A percentile compares a stretch with the other conserved stretches of the same genome.
phyloP scores from a whole-genome alignment of 2,113 vertebrate species.

The Asarcornis scutulata region DNA sequence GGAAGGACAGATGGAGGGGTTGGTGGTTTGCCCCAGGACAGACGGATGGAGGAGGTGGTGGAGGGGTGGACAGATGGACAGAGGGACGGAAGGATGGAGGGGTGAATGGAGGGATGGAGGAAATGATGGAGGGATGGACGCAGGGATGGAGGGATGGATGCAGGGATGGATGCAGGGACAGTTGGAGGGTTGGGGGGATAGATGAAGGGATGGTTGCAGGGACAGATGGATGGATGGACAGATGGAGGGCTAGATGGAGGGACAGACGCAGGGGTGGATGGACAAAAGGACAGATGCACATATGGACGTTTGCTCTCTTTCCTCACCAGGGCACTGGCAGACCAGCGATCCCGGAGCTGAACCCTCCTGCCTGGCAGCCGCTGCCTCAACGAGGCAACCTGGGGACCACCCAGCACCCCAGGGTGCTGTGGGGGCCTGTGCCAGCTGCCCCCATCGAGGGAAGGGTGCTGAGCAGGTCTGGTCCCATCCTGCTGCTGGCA shows the following conservation, averaged over 20 bases:
- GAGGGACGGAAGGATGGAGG: too few relatives aligned
- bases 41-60: too few relatives aligned
- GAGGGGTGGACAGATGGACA: too few relatives aligned
- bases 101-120: too few relatives aligned
- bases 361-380: not conserved
- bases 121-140: too few relatives aligned
- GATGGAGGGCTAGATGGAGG: not conserved
- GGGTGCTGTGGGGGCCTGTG: not conserved
- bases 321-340: not conserved
- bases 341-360: not conserved
- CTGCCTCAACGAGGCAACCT: not conserved
- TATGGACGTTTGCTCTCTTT: not conserved
- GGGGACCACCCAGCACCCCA: accelerated
- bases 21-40: too few relatives aligned
- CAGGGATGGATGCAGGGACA: too few relatives aligned
- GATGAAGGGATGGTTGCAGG: too few relatives aligned
- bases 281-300: not conserved
- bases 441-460: not conserved
- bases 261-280: not conserved
- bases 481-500: not conserved
- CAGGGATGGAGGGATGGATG: too few relatives aligned
- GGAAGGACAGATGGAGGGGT: too few relatives aligned
- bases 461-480: not conserved
- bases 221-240: not conserved
- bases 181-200: not conserved